Conservation (phyloP, 1,140 invertebrate species). For the Harpegnathos saltator region DNA sequence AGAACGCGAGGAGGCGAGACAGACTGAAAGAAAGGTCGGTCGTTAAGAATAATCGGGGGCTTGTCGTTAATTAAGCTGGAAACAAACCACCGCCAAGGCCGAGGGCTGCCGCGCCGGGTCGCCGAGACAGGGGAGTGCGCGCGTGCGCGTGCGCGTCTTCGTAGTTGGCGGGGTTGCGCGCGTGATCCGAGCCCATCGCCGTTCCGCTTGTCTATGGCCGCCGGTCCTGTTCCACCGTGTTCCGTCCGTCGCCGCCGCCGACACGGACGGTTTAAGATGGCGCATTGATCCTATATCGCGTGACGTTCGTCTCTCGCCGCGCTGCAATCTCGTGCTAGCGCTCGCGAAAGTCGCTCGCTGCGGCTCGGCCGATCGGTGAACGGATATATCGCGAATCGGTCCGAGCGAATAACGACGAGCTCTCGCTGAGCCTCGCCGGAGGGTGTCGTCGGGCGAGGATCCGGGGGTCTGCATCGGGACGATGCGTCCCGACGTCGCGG, state of each 20-base stretch:
- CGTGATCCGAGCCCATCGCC: neutral
- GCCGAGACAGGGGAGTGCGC: neutral
- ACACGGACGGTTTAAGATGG: conserved; percentile 61
- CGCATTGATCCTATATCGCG: conserved; percentile 69
- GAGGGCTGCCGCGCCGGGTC: neutral
- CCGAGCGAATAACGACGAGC: too few relatives aligned
- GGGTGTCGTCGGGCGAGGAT: too few relatives aligned
- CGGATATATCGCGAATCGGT: too few relatives aligned
- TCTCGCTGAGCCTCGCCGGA: too few relatives aligned
- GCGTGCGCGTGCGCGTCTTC: neutral
- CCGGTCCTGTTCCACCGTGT: neutral
- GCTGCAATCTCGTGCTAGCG: conserved; percentile 30
- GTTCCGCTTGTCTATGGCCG: conserved; percentile 25
- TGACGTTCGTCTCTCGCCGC: conserved; percentile 33
- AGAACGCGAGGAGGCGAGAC: too few relatives aligned
- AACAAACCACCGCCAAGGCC: conserved; percentile 16
- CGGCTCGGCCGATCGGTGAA: too few relatives aligned
- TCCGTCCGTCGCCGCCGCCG: neutral
- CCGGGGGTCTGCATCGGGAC: neutral
- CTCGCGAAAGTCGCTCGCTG: conserved; percentile 5
- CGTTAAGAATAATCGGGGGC: neutral
- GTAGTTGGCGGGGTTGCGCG: conserved; percentile 39
- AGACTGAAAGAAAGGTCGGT: neutral
- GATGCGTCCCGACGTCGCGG: neutral
- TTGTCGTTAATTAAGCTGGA: conserved; percentile 32